Conservation (phyloP, 2,888 invertebrate species). For the Idaea aversata region DNA sequence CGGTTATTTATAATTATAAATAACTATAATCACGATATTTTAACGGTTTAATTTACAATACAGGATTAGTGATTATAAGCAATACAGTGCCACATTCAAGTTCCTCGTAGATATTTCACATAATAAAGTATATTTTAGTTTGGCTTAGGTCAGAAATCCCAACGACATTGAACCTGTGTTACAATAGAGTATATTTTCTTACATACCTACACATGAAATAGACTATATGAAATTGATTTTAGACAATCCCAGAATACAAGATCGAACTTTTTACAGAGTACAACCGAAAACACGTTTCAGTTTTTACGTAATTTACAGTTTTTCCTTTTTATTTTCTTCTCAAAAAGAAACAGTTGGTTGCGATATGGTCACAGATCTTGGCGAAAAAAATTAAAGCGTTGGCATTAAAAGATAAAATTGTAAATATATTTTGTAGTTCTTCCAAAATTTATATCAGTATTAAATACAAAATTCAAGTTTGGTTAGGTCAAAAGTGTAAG, state of each 20-base stretch:
- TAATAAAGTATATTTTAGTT: conserved; percentile 13
- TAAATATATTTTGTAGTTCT: conserved; percentile 80
- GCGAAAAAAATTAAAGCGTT: conserved; percentile 70
- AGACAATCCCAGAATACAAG: conserved; percentile 80
- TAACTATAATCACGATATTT: background rate
- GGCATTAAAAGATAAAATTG: conserved; percentile 66
- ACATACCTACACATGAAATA: conserved; percentile 69
- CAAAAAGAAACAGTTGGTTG: conserved; percentile 67
- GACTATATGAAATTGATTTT: conserved; percentile 74
- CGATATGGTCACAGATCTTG: conserved; percentile 76
- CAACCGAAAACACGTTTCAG: conserved; percentile 41
- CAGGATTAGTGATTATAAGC: background rate
- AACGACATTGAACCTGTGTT: conserved; percentile 56
- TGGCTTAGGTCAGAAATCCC: conserved; percentile 29
- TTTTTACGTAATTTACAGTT: conserved; percentile 42
- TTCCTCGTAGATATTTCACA: conserved; percentile 17
- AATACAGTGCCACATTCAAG: conserved; percentile 21
- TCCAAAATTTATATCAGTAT: conserved; percentile 79
- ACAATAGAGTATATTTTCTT: conserved; percentile 79
- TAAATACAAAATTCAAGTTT: conserved; percentile 79
- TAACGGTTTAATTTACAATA: background rate
- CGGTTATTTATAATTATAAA: background rate
- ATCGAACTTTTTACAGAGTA: conserved; percentile 77
- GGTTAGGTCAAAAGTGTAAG: conserved; percentile 78
- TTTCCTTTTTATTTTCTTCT: conserved; percentile 23